Conservation (phyloP, 2,888 invertebrate genomes). For the Himalopsyche japonica region DNA sequence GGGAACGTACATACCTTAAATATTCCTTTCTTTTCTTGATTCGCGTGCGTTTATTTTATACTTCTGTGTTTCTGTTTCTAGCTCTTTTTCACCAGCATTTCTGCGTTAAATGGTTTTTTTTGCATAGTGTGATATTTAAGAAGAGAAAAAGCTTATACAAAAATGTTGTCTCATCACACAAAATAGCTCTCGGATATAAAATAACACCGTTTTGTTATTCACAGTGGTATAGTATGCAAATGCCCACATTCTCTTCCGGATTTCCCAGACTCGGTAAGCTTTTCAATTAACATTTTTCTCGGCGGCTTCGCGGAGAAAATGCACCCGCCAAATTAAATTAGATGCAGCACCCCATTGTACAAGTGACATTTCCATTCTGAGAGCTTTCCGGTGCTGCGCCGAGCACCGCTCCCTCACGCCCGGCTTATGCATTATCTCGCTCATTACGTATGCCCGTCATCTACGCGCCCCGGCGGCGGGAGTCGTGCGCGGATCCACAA, state of each 20-base stretch:
- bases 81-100: no score
- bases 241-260: neutral
- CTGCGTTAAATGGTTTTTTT: no score
- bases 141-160: no score
- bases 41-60: no score
- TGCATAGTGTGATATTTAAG: no score
- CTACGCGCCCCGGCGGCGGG: neutral
- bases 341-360: constrained; percentile 1
- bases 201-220: no score
- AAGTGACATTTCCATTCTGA: constrained; percentile 1
- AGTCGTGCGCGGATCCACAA: neutral
- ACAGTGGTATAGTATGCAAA: neutral
- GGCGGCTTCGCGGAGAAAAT: neutral
- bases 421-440: neutral
- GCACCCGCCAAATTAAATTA: neutral
- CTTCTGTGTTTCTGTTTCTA: no score
- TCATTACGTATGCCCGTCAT: neutral
- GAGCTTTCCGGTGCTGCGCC: neutral
- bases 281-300: constrained; percentile 1
- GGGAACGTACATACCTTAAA: no score
- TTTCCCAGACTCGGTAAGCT: neutral
- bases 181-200: no score
- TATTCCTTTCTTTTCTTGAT: no score
- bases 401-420: neutral
- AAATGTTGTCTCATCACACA: no score